Percentiles rank a stretch among this genome's conserved stretches.
These are phyloP conservation scores for Cebus imitator DNA, from an alignment of 2,113 vertebrate species.

Conservation along the genomic window DNA sequence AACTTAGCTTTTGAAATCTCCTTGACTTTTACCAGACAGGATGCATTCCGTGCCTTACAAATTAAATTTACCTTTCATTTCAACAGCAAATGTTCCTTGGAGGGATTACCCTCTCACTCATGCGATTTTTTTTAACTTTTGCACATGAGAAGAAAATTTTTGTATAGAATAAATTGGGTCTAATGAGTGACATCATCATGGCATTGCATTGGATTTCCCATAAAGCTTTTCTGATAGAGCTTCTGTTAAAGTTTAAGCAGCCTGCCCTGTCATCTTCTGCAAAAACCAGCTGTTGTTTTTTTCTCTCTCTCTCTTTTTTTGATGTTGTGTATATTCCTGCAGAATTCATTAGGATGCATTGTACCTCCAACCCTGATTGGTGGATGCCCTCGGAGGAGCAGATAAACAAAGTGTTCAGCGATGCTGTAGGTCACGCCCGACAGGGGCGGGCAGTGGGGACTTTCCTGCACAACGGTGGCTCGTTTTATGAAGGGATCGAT, in stretches of 20 bases:
- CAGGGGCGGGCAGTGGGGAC: conserved; percentile 97
- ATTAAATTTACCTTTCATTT: background rate
- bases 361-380: conserved; percentile 98
- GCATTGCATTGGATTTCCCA: conserved; percentile 72
- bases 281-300: conserved; percentile 63
- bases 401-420: conserved; percentile 99
- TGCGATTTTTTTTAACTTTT: background rate
- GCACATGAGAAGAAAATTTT: conserved; percentile 41
- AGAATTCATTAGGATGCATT: conserved; percentile 99
- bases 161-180: background rate
- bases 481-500: conserved; percentile 93
- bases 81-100: background rate
- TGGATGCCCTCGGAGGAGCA: conserved; percentile 99
- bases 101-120: background rate
- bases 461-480: conserved; percentile 93
- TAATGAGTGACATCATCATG: conserved; percentile 72
- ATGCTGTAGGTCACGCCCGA: conserved; percentile 96
- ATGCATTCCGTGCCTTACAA: background rate
- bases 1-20: background rate
- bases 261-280: background rate
- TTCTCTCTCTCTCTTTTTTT: conserved; percentile 31
- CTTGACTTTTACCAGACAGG: background rate
- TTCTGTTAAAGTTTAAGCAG: conserved; percentile 36
- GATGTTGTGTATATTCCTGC: conserved; percentile 71
- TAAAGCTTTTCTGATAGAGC: conserved; percentile 62